Evolutionary conservation across 2,888 invertebrate species (phyloP).

Genomic region (Tuberolachnus salignus): DNA sequence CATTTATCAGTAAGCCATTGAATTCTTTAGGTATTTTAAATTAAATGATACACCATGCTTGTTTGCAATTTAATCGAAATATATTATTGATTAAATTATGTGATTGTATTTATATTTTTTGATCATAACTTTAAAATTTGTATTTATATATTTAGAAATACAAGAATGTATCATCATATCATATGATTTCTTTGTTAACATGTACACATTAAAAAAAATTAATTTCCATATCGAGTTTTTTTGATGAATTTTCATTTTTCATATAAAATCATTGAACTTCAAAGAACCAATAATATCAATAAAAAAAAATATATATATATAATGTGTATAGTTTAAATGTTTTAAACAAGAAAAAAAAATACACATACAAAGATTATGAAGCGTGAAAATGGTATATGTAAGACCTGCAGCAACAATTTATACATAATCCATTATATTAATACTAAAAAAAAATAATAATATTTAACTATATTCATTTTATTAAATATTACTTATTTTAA

Average conservation of each 20-base stretch:
- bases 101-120: too few relatives aligned
- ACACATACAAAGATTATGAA: slow-evolving; percentile 4
- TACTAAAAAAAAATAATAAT: not conserved
- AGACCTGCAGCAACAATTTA: slow-evolving; percentile 3
- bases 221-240: slow-evolving; percentile 37
- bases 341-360: slow-evolving; percentile 8
- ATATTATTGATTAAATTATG: too few relatives aligned
- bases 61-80: too few relatives aligned
- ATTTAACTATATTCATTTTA: too few relatives aligned
- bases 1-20: too few relatives aligned
- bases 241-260: slow-evolving; percentile 24
- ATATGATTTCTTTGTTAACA: not conserved
- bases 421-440: not conserved
- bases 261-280: slow-evolving; percentile 35
- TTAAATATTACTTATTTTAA: too few relatives aligned
- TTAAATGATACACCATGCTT: too few relatives aligned
- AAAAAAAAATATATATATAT: too few relatives aligned
- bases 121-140: not conserved
- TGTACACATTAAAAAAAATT: slow-evolving; percentile 5
- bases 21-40: too few relatives aligned
- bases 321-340: not conserved
- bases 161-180: not conserved
- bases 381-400: slow-evolving; percentile 35
- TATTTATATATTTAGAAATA: not conserved
- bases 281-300: slow-evolving; percentile 13